Base-by-base conservation (phyloP, 2,113 vertebrate species). In the Uria lomvia region DNA sequence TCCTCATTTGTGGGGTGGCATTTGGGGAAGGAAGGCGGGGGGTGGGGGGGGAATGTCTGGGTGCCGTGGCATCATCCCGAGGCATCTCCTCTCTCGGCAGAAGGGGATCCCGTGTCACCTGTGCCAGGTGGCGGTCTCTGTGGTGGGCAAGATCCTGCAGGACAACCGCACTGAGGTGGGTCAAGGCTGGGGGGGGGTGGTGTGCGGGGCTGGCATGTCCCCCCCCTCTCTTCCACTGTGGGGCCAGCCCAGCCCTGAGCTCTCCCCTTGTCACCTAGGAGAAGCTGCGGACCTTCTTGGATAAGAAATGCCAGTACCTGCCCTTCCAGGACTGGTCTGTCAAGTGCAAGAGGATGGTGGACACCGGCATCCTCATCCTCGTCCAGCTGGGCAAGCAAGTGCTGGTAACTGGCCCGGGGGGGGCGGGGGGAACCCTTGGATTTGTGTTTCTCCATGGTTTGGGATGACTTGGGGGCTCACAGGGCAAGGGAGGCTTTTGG, bases 151-250 rank as follows among this genome's bases (percentile, higher is more conserved):
- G 92, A 71, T 99, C 82, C 66, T 99, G 79, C 99, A 99, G 86
- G 97, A 99, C 83, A 99, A 99, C 75, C 29, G 94, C 26, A 99
- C 99, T 0, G 97, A 99, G 99, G 99, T 99, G 94, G 98, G 98
- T 91, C 40, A 13, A 0, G 2, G 53, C 1, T 0, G 4, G 59
- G 27, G 10, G 42, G 6, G 11, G 24, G 3, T 9, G 24, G 3
- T 9, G 3, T 8, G 11, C 1, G 9, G 14, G 50, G 11, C 40
- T 68, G 56, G 1, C 1, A 1, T 9, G 38, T 52, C 22, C 15
- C 45, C 45, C 4, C 12, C 1, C 3, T 0, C 10, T 24, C 49
- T 50, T 56, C 19, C 43, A 7, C 1, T 11, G 2, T 2, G 7
- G 27, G 15, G 29, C 18, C 79, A 70, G 26, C 63, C 29, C 7